Conservation (phyloP, 2,113 vertebrate genomes). For the Caranx ignobilis region DNA sequence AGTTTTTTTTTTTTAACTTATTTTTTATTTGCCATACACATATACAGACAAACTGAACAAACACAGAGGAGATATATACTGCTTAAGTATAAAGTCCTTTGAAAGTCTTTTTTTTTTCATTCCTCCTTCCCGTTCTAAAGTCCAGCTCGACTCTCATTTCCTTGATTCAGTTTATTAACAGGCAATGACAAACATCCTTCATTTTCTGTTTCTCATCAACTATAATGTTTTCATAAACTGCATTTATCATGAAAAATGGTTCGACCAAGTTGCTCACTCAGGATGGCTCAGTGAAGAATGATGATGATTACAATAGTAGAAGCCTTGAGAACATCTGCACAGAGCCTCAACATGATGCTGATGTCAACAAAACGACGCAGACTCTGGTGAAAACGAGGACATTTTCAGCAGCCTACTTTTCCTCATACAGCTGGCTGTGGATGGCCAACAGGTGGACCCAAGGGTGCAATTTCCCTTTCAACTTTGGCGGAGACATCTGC, state of each 20-base stretch:
- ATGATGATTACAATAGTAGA: neutral
- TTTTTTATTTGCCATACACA: no score
- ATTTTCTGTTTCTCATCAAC: neutral
- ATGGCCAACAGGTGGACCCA: conserved; percentile 38
- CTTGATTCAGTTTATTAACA: neutral
- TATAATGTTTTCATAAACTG: neutral
- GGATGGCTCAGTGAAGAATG: conserved; percentile 1
- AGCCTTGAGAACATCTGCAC: neutral
- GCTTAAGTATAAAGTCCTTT: no score
- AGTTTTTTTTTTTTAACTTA: no score
- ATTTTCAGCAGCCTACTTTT: conserved; percentile 16
- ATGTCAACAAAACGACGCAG: conserved; percentile 17
- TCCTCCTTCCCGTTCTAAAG: no score
- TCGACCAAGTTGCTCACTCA: conserved; percentile 8
- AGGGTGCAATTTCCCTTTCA: conserved; percentile 7
- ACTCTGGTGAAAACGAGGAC: neutral
- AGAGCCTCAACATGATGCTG: neutral
- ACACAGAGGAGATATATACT: no score
- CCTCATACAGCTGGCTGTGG: conserved; percentile 1
- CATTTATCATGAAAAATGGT: neutral
- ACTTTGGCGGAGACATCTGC: conserved; percentile 34
- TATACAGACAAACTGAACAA: no score
- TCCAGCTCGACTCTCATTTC: no score
- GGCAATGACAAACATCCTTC: neutral
- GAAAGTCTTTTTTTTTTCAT: no score